phyloP scores from a whole-genome alignment of 2,888 invertebrate genomes.

The Campaea margaritaria region DNA sequence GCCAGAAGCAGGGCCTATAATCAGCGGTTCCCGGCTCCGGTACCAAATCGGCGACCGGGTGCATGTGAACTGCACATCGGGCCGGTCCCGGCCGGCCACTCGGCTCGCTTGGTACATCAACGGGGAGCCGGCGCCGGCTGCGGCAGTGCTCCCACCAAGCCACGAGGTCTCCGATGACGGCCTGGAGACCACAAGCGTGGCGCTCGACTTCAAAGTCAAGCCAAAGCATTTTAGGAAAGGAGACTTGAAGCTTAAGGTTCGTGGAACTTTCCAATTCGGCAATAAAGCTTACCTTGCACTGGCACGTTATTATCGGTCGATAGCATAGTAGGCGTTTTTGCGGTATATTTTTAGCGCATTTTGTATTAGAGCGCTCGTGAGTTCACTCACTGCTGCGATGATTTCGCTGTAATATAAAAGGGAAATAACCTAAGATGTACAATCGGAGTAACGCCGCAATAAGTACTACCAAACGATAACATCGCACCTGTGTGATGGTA shows the following conservation, averaged over 20 bases:
- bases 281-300: too few relatives aligned
- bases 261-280: slow-evolving; percentile 27
- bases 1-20: slow-evolving; percentile 92
- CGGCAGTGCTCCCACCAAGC: slow-evolving; percentile 78
- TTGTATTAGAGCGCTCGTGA: too few relatives aligned
- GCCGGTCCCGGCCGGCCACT: slow-evolving; percentile 92
- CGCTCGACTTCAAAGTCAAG: slow-evolving; percentile 92
- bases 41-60: slow-evolving; percentile 94
- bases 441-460: too few relatives aligned
- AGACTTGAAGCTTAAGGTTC: slow-evolving; percentile 93
- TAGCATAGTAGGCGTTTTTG: too few relatives aligned
- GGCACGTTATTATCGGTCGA: too few relatives aligned
- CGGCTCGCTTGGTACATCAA: slow-evolving; percentile 95
- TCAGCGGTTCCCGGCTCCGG: slow-evolving; percentile 91
- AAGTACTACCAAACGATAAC: too few relatives aligned
- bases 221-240: slow-evolving; percentile 93
- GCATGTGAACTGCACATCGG: slow-evolving; percentile 93
- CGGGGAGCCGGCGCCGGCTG: slow-evolving; percentile 89
- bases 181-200: slow-evolving; percentile 91
- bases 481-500: too few relatives aligned
- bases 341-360: too few relatives aligned
- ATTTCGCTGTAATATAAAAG: too few relatives aligned
- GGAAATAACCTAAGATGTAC: too few relatives aligned
- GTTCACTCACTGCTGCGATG: too few relatives aligned
- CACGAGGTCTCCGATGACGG: slow-evolving; percentile 84